phyloP scores from a whole-genome alignment of 1,140 invertebrate species.

The Drosophila ogumai region DNA sequence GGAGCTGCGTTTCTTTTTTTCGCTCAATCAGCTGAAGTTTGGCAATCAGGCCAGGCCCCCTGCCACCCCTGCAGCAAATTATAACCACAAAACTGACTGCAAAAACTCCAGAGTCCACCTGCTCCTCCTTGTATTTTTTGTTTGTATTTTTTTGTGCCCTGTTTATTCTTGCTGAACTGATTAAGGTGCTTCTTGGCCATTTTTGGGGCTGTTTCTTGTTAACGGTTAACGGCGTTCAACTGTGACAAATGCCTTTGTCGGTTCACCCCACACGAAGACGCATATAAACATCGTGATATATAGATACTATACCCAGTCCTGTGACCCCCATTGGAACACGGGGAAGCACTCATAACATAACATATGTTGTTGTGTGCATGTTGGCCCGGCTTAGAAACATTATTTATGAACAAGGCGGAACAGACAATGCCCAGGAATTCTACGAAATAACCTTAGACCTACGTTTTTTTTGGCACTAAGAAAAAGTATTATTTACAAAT shows the following conservation, averaged over 20 bases:
- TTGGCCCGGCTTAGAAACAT: slow-evolving; percentile 74
- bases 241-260: slow-evolving; percentile 80
- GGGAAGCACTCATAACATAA: slow-evolving; percentile 54
- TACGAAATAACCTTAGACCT: slow-evolving; percentile 11
- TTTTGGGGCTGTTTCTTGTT: slow-evolving; percentile 52
- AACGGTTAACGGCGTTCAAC: slow-evolving; percentile 81
- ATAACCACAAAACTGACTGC: slow-evolving; percentile 24
- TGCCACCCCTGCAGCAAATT: slow-evolving; percentile 16
- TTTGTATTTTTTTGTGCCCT: not conserved
- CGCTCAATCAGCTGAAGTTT: slow-evolving; percentile 70
- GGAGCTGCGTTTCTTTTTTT: not conserved
- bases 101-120: slow-evolving; percentile 13
- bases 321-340: not conserved
- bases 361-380: slow-evolving; percentile 72
- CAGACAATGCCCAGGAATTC: slow-evolving; percentile 61
- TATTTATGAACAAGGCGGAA: slow-evolving; percentile 78
- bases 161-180: slow-evolving; percentile 64
- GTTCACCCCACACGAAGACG: slow-evolving; percentile 48
- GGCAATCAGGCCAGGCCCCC: slow-evolving; percentile 55
- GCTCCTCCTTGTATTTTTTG: not conserved
- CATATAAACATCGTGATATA: slow-evolving; percentile 32
- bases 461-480: not conserved
- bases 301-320: slow-evolving; percentile 27
- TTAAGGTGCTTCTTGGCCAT: slow-evolving; percentile 64
- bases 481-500: not conserved